Percentiles rank a stretch among this genome's conserved stretches.
Evolutionary conservation across 2,113 vertebrate genomes (phyloP).

Genomic region (Desmodus rotundus): DNA sequence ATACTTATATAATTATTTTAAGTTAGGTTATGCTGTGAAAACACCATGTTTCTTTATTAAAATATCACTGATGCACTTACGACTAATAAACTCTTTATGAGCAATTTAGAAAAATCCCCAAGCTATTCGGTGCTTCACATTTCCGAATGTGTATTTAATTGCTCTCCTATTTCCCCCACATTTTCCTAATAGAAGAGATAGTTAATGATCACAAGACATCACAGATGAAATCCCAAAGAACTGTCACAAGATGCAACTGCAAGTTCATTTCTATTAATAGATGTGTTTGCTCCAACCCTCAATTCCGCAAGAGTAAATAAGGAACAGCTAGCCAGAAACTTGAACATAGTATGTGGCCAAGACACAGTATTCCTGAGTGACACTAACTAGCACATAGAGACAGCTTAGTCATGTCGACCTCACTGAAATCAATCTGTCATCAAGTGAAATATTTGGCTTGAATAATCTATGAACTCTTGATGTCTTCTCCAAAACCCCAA

Average conservation of each 20-base stretch:
- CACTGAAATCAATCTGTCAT: not conserved
- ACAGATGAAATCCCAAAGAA: conserved; percentile 19
- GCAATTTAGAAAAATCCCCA: not conserved
- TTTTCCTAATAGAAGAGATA: conserved; percentile 9
- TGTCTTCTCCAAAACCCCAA: not conserved
- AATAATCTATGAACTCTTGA: not conserved
- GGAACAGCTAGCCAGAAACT: not conserved
- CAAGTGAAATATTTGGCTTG: not conserved
- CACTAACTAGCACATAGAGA: not conserved
- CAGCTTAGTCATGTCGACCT: not conserved
- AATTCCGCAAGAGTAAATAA: not conserved
- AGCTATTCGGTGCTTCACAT: not conserved
- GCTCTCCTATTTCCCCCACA: not conserved
- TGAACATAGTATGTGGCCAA: not conserved
- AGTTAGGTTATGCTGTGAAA: not conserved
- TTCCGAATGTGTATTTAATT: conserved; percentile 1
- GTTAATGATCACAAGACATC: conserved; percentile 30
- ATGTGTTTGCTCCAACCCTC: not conserved
- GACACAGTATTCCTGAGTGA: not conserved
- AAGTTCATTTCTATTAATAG: not conserved
- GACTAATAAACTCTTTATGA: conserved; percentile 21
- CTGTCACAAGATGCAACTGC: not conserved
- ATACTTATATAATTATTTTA: conserved; percentile 7
- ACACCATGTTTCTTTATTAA: not conserved
- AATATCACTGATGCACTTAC: not conserved